Conservation (phyloP, 1,140 invertebrate species). For the Euwallacea fornicatus region DNA sequence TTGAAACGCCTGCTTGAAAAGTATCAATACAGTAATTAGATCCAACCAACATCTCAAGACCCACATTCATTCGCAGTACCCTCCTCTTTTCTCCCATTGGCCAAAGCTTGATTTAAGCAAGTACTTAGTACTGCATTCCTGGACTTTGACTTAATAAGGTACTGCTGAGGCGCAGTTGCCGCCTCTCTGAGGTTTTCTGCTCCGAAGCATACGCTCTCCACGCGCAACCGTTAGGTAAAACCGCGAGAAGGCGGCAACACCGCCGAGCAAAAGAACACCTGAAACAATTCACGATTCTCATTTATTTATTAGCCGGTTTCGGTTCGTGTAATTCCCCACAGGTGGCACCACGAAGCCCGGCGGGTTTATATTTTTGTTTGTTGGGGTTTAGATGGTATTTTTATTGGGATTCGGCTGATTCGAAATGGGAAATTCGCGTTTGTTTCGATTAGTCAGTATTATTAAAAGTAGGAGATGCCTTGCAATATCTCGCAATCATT, state of each 20-base stretch:
- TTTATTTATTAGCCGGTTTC: conserved; percentile 36
- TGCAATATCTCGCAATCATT: conserved; percentile 2
- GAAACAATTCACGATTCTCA: conserved; percentile 34
- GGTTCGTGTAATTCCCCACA: conserved; percentile 34
- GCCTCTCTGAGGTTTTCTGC: background rate
- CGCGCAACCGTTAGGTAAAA: background rate
- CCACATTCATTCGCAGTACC: background rate
- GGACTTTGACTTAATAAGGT: conserved; percentile 22
- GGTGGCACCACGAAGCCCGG: conserved; percentile 33
- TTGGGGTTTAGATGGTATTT: background rate
- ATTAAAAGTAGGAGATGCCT: too few relatives aligned
- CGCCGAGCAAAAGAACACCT: conserved; percentile 25
- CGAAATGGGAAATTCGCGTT: too few relatives aligned
- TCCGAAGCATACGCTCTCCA: too few relatives aligned
- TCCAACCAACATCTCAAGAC: too few relatives aligned
- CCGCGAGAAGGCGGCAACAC: conserved; percentile 13
- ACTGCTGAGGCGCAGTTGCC: conserved; percentile 17
- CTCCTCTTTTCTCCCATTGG: conserved; percentile 23
- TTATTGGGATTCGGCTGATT: too few relatives aligned
- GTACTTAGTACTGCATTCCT: conserved; percentile 19
- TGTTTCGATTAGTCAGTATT: too few relatives aligned
- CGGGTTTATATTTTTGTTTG: conserved; percentile 35
- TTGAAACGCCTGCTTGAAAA: too few relatives aligned
- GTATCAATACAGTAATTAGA: too few relatives aligned
- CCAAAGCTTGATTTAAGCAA: background rate